These are phyloP conservation scores for Clarias macrocephalus DNA, from an alignment of 2,113 vertebrate genomes.

Conservation along the genomic window DNA sequence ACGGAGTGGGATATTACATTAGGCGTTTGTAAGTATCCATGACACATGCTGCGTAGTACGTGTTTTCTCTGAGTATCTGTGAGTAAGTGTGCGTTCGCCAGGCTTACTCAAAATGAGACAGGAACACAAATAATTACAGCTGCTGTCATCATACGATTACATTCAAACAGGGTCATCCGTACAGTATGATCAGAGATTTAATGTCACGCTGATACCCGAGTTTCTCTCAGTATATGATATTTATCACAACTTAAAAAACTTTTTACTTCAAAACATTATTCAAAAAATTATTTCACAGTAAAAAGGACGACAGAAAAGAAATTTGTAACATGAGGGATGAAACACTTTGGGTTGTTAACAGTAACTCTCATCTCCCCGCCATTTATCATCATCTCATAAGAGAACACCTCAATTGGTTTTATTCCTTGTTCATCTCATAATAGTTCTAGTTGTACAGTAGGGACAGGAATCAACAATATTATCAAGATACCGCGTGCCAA, in stretches of 20 bases:
- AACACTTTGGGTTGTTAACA: not conserved
- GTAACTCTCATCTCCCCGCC: not conserved
- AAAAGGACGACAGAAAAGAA: not conserved
- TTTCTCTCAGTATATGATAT: not conserved
- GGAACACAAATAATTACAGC: not conserved
- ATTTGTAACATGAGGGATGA: not conserved
- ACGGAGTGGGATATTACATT: slow-evolving; percentile 56
- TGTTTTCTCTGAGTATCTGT: not conserved
- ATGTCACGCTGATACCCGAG: not conserved
- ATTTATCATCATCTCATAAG: not conserved
- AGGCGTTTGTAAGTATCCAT: slow-evolving; percentile 30
- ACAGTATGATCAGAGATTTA: not conserved
- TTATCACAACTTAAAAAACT: too few species aligned
- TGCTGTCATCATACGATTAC: too few species aligned
- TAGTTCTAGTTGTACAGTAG: too few species aligned
- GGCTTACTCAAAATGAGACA: not conserved
- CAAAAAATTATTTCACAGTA: not conserved
- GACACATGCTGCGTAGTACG: slow-evolving; percentile 4
- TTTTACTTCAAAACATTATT: not conserved
- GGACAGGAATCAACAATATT: too few species aligned
- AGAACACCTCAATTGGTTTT: not conserved
- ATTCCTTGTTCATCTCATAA: not conserved
- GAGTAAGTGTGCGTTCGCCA: not conserved
- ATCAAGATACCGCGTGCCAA: too few species aligned
- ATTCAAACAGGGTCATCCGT: not conserved